Base-by-base conservation (phyloP, 2,797 vertebrate species). In the Anniella stebbinsi region DNA sequence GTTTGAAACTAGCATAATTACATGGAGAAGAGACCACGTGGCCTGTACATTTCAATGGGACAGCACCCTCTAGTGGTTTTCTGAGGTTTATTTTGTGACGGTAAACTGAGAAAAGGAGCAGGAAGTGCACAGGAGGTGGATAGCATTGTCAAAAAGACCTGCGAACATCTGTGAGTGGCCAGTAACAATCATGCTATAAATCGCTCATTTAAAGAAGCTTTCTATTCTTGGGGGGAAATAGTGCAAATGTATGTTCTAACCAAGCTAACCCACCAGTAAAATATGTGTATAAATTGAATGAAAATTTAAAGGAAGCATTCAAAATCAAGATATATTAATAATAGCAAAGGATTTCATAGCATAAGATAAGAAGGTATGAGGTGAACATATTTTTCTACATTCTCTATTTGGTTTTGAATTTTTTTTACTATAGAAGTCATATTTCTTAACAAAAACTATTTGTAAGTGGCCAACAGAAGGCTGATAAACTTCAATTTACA, bases 321-420 rank as follows among this genome's bases (percentile, higher is more conserved):
- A 21, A 84, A 84, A 94, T 92, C 36, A 41, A 28, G 41, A 88
- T 48, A 80, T 92, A 21, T 7, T 78, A 91, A 87, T 21, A 93
- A 86, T 12, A 9, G 30, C 36, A 73, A 60, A 48, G n/a, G 10
- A 54, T 23, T 25, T n/a, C 33, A 38, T 36, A 33, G 48, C 69
- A 38, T 66, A 57, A 51, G 36, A 82, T 82, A n/a, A 38, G 23
- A 88, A 80, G 23, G 28, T 51, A 80, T 15, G 17, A 36, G 13
- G 0, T 69, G 45, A 38, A 23, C 66, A 84, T 1, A 12, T 67
- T 87, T 75, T 91, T 66, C 54, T n/a, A 0, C 36, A 60, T 89
- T 89, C 86, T 36, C 12, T 87, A 82, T 87, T 91, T 81, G 45
- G 21, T 48, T 91, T 94, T 51, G 6, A 77, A 45, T 30, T 73